A percentile compares a stretch with the other conserved stretches of the same genome.
These are phyloP conservation scores for Stomatorhinus walkeri DNA, from an alignment of 2,797 vertebrate genomes.

Conservation along the genomic window DNA sequence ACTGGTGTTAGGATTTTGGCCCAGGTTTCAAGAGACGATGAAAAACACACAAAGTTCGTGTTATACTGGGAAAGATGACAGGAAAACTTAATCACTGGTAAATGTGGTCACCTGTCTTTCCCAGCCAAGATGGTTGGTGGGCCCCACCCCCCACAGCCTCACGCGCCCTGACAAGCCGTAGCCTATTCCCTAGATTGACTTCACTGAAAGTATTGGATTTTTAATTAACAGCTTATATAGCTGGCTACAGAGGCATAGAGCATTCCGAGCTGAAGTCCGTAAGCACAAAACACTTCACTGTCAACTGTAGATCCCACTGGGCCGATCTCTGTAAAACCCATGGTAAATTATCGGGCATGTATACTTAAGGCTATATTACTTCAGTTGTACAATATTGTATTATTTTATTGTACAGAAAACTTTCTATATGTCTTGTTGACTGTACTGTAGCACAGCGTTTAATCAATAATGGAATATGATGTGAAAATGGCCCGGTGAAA, in stretches of 20 bases:
- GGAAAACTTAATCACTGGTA: not conserved
- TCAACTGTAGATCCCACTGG: not conserved
- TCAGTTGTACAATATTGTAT: not conserved
- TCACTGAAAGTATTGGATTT: constrained; percentile 11
- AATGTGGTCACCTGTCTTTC: not conserved
- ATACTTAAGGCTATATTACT: constrained; percentile 12
- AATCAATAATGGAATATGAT: constrained; percentile 6
- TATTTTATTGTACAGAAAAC: not conserved
- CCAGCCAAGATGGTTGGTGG: not conserved
- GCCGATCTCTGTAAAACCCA: not conserved
- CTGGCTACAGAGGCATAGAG: not conserved
- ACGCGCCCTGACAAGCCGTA: not conserved
- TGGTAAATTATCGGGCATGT: not conserved
- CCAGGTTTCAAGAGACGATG: not conserved
- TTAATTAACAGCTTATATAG: constrained; percentile 12
- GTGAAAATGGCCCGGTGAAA: not conserved
- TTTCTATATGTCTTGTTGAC: constrained; percentile 9
- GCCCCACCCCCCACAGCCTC: not conserved
- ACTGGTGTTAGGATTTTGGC: not conserved
- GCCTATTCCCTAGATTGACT: not conserved
- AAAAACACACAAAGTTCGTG: not conserved
- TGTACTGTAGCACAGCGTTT: not conserved
- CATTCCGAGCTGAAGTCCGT: not conserved
- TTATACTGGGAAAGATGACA: not conserved
- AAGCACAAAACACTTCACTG: constrained; percentile 1